A percentile compares a stretch with the other conserved stretches of the same genome.
phyloP scores from a whole-genome alignment of 1,140 invertebrate species.

The Episyrphus balteatus region DNA sequence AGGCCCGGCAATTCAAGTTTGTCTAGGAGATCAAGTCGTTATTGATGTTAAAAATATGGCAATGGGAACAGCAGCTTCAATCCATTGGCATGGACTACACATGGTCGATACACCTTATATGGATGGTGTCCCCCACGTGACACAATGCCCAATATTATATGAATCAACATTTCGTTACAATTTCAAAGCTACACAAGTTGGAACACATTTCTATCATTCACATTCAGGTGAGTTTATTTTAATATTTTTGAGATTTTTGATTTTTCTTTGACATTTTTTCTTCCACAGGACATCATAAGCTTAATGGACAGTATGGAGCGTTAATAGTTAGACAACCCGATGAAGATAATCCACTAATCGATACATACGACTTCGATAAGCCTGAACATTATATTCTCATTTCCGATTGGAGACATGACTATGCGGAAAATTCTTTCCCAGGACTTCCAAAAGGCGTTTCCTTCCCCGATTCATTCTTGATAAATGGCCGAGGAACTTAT shows the following conservation, averaged over 20 bases:
- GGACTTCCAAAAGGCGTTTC: slow-evolving; percentile 8
- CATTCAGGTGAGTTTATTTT: slow-evolving; percentile 40
- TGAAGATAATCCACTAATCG: slow-evolving; percentile 8
- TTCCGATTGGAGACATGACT: slow-evolving; percentile 14
- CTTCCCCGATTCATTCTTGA: slow-evolving; percentile 38
- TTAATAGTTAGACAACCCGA: slow-evolving; percentile 25
- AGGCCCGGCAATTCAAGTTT: slow-evolving; percentile 48
- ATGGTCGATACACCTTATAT: slow-evolving; percentile 38
- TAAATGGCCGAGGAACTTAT: slow-evolving; percentile 39
- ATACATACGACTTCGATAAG: slow-evolving; percentile 18
- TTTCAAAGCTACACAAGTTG: slow-evolving; percentile 35
- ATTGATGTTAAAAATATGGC: slow-evolving; percentile 43
- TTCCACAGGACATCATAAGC: slow-evolving; percentile 31
- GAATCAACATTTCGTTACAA: slow-evolving; percentile 41
- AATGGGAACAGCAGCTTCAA: slow-evolving; percentile 34
- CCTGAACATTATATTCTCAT: slow-evolving; percentile 15
- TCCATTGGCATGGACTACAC: slow-evolving; percentile 39
- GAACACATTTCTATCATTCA: slow-evolving; percentile 50
- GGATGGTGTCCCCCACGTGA: slow-evolving; percentile 55
- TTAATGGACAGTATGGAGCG: slow-evolving; percentile 34
- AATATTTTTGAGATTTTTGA: neutral
- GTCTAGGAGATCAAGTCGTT: slow-evolving; percentile 41
- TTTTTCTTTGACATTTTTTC: neutral
- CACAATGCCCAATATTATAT: slow-evolving; percentile 48
- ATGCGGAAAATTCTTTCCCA: slow-evolving; percentile 11